Evolutionary conservation across 2,797 vertebrate species (phyloP).

Genomic region (Neomorphus geoffroyi): DNA sequence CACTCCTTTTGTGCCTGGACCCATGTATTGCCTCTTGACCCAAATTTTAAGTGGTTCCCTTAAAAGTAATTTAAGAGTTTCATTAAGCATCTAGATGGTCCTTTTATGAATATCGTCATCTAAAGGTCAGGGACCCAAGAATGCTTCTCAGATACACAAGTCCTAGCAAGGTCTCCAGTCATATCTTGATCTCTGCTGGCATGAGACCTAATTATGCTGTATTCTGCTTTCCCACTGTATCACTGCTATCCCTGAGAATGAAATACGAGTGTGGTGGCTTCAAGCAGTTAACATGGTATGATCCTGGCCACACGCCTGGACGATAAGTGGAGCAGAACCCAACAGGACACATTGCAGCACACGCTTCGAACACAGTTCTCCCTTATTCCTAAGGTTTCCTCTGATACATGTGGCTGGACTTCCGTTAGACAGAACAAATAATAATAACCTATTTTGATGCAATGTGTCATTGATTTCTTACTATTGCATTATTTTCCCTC

Average conservation of each 20-base stretch:
- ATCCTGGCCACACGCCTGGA: not conserved
- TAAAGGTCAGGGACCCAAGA: not conserved
- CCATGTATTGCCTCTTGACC: slow-evolving; percentile 2
- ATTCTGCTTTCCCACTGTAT: not conserved
- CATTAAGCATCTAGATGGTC: slow-evolving; percentile 18
- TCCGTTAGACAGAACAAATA: not conserved
- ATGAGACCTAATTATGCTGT: not conserved
- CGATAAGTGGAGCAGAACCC: not conserved
- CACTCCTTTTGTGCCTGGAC: not conserved
- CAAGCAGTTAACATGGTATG: not conserved
- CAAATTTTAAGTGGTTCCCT: slow-evolving; percentile 7
- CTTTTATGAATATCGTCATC: slow-evolving; percentile 19
- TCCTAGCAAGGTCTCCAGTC: not conserved
- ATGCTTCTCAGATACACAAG: not conserved
- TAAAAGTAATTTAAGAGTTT: slow-evolving; percentile 26
- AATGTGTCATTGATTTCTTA: not conserved
- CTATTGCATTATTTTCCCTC: not conserved
- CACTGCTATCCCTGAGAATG: not conserved
- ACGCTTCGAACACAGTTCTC: not conserved
- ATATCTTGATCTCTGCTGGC: not conserved
- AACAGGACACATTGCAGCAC: not conserved
- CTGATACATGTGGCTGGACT: not conserved
- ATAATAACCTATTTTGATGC: not conserved
- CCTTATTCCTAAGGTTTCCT: not conserved
- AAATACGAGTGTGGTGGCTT: not conserved